Evolutionary conservation across 2,113 vertebrate genomes (phyloP).

Genomic region (Nycticorax nycticorax): DNA sequence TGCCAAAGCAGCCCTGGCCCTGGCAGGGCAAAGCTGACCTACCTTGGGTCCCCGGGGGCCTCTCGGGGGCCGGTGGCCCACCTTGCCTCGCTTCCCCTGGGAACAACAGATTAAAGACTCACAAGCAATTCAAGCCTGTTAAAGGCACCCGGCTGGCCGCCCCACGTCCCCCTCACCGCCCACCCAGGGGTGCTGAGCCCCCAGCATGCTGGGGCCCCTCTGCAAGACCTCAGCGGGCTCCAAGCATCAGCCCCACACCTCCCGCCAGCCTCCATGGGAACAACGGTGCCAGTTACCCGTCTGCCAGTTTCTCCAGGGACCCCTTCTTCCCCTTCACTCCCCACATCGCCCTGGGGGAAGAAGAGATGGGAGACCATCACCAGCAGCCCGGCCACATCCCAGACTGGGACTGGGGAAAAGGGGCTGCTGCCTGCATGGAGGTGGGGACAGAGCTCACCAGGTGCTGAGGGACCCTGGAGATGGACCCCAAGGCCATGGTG

Average conservation of each 20-base stretch:
- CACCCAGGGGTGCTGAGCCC: background rate
- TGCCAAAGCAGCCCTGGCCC: background rate
- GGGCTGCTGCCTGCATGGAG: background rate
- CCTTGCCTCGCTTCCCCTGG: constrained; percentile 86
- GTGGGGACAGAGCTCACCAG: background rate
- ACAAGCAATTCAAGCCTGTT: background rate
- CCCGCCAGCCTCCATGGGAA: background rate
- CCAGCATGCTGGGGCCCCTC: background rate
- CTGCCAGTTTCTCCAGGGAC: constrained; percentile 74
- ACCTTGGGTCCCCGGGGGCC: constrained; percentile 84
- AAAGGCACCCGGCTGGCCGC: rapidly evolving
- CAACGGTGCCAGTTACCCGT: constrained; percentile 66
- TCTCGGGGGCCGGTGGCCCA: constrained; percentile 74
- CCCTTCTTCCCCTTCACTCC: constrained; percentile 71
- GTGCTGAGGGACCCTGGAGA: background rate
- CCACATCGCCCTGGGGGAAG: constrained; percentile 74
- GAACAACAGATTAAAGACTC: background rate
- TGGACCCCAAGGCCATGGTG: background rate
- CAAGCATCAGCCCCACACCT: background rate
- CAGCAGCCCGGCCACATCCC: background rate
- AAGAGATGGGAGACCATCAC: background rate
- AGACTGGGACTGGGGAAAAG: background rate
- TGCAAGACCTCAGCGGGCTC: rapidly evolving
- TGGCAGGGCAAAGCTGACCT: background rate
- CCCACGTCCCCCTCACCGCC: rapidly evolving